A percentile compares a stretch with the other conserved stretches of the same genome.
phyloP scores from a whole-genome alignment of 2,888 invertebrate species.

The Drosophila trichaetosa region DNA sequence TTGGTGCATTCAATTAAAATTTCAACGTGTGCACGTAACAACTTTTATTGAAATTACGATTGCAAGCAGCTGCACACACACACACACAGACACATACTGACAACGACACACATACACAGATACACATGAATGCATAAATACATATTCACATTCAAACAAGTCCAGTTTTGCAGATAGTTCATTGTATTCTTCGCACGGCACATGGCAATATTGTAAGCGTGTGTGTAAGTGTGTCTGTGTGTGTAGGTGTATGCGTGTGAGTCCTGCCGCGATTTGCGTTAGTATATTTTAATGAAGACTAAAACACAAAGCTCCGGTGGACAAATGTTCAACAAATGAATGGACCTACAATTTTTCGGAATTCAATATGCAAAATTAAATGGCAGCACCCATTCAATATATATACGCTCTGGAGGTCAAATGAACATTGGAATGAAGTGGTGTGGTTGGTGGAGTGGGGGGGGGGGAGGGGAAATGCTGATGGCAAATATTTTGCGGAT shows the following conservation, averaged over 20 bases:
- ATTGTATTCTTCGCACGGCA: slow-evolving; percentile 32
- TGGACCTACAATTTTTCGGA: slow-evolving; percentile 11
- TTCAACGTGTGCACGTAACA: slow-evolving; percentile 78
- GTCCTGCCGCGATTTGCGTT: slow-evolving; percentile 42
- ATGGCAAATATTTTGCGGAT: slow-evolving; percentile 60
- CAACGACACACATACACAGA: background rate
- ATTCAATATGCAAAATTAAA: slow-evolving; percentile 27
- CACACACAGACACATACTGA: slow-evolving; percentile 14
- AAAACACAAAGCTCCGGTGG: slow-evolving; percentile 41
- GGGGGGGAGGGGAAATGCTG: background rate
- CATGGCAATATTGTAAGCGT: slow-evolving; percentile 34
- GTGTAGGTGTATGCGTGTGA: slow-evolving; percentile 16
- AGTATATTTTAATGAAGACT: slow-evolving; percentile 67
- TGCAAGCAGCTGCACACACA: slow-evolving; percentile 58
- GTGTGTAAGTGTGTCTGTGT: background rate
- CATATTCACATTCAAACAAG: slow-evolving; percentile 41
- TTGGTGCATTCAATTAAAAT: slow-evolving; percentile 81
- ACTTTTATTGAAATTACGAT: slow-evolving; percentile 81
- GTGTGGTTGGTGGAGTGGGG: too few relatives aligned
- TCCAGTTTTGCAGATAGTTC: slow-evolving; percentile 58
- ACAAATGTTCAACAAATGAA: slow-evolving; percentile 48
- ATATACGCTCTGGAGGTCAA: slow-evolving; percentile 19
- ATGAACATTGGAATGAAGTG: slow-evolving; percentile 8
- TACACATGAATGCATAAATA: slow-evolving; percentile 4
- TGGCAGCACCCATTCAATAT: background rate